phyloP scores from a whole-genome alignment of 2,797 vertebrate species.

The Lycodopsis pacificus region DNA sequence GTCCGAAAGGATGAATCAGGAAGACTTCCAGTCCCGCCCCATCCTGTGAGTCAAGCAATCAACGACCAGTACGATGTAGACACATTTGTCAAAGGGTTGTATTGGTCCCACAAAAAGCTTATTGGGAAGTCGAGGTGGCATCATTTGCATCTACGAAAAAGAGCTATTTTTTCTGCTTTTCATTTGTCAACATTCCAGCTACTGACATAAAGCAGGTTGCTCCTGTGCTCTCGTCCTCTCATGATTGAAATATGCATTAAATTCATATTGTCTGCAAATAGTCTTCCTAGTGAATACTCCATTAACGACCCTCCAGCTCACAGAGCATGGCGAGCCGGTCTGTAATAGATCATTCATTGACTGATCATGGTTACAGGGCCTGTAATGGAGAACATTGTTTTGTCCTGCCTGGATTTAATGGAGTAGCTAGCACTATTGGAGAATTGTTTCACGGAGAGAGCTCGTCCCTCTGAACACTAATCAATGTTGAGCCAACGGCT shows the following conservation, averaged over 20 bases:
- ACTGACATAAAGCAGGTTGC: slow-evolving; percentile 31
- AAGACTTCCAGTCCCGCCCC: slow-evolving; percentile 98
- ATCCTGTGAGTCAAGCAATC: slow-evolving; percentile 90
- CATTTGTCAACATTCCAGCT: slow-evolving; percentile 43
- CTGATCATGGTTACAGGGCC: slow-evolving; percentile 57
- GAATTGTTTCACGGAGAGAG: slow-evolving; percentile 54
- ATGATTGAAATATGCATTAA: slow-evolving; percentile 60
- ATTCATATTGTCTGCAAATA: slow-evolving; percentile 57
- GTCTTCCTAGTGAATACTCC: slow-evolving; percentile 50
- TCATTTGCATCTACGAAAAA: slow-evolving; percentile 32
- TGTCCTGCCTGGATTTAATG: slow-evolving; percentile 68
- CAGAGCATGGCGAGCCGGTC: slow-evolving; percentile 42
- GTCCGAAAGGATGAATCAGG: slow-evolving; percentile 99
- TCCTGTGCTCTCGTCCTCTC: slow-evolving; percentile 25
- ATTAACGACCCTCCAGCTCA: slow-evolving; percentile 61
- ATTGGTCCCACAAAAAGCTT: neutral
- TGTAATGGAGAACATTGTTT: slow-evolving; percentile 70
- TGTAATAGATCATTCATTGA: slow-evolving; percentile 64
- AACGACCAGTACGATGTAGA: neutral
- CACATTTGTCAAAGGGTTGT: neutral
- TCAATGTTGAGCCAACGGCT: slow-evolving; percentile 66
- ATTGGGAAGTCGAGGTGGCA: neutral
- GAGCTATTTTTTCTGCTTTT: slow-evolving; percentile 21
- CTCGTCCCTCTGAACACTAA: slow-evolving; percentile 62
- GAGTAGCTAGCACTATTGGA: slow-evolving; percentile 68